Conservation (phyloP, 1,140 invertebrate species). For the Drosophila aff. region DNA sequence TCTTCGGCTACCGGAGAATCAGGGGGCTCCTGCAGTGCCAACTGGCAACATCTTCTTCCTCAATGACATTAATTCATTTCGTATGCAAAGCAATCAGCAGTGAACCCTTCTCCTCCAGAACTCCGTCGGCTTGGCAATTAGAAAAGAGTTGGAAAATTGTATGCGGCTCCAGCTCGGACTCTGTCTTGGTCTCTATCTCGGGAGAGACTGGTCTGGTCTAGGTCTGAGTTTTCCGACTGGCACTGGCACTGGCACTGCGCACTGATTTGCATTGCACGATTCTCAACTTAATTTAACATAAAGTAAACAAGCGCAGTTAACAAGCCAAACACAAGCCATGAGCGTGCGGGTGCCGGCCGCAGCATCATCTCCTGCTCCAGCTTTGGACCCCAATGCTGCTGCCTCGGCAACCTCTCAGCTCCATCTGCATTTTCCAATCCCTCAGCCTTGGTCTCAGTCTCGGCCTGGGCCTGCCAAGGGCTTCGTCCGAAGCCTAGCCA, state of each 20-base stretch:
- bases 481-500: constrained; percentile 35
- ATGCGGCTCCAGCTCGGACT: constrained; percentile 56
- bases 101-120: constrained; percentile 51
- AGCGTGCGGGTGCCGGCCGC: constrained; percentile 71
- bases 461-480: constrained; percentile 19
- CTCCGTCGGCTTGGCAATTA: constrained; percentile 69
- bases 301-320: constrained; percentile 84
- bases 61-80: constrained; percentile 84
- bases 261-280: constrained; percentile 85
- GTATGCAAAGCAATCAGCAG: constrained; percentile 83
- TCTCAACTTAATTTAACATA: constrained; percentile 85
- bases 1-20: constrained; percentile 49
- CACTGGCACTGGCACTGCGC: constrained; percentile 55
- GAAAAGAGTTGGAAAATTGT: constrained; percentile 83
- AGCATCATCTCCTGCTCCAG: constrained; percentile 39
- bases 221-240: constrained; percentile 63
- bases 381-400: neutral
- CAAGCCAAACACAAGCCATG: constrained; percentile 83
- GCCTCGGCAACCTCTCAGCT: constrained; percentile 4
- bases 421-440: constrained; percentile 38
- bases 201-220: constrained; percentile 26
- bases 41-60: constrained; percentile 80
- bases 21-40: constrained; percentile 35
- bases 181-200: constrained; percentile 26
- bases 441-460: constrained; percentile 18